phyloP scores from a whole-genome alignment of 2,113 vertebrate species.

The Opisthocomus hoazin region DNA sequence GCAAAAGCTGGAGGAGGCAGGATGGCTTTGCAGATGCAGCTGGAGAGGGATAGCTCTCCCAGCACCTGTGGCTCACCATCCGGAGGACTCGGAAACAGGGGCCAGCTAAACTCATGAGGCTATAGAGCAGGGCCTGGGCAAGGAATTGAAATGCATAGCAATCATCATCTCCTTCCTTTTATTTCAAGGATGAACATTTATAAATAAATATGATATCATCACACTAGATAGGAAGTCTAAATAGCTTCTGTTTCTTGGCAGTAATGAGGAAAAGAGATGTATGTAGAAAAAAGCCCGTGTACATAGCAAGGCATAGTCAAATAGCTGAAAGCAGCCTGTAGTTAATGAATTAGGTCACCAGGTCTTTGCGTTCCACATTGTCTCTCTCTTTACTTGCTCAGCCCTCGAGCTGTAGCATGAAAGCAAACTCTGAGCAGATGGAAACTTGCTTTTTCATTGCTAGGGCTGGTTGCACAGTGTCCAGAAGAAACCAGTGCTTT shows the following conservation, averaged over 20 bases:
- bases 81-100: neutral
- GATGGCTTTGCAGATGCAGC: conserved; percentile 4
- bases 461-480: neutral
- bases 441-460: neutral
- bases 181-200: conserved; percentile 6
- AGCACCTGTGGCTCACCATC: neutral
- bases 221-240: neutral
- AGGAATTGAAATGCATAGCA: neutral
- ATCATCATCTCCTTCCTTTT: neutral
- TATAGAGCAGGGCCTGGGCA: neutral
- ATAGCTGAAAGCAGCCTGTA: neutral
- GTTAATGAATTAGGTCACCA: neutral
- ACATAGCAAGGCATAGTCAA: neutral
- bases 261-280: neutral
- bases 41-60: neutral
- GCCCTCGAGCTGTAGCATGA: neutral
- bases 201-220: conserved; percentile 51
- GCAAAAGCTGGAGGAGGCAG: conserved; percentile 52
- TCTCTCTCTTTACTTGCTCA: neutral
- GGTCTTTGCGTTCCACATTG: neutral
- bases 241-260: conserved; percentile 13
- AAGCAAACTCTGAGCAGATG: neutral
- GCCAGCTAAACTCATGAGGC: neutral
- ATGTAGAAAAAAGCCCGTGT: neutral
- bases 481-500: neutral